phyloP scores from a whole-genome alignment of 2,888 invertebrate species.

The Bombyx huttoni region DNA sequence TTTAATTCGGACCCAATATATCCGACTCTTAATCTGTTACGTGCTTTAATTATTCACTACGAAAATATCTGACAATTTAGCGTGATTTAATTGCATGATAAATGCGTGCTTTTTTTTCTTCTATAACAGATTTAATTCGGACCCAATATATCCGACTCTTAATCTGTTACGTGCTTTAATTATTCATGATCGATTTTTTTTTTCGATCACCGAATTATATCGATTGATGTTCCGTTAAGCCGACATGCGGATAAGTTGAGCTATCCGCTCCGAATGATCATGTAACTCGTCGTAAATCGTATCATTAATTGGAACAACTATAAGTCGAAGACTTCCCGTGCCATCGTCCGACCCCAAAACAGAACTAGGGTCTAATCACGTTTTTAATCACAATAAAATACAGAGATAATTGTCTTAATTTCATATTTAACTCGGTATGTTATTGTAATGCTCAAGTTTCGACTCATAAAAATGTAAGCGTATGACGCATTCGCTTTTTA shows the following conservation, averaged over 20 bases:
- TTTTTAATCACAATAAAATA: background rate
- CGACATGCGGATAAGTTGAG: background rate
- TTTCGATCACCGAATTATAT: background rate
- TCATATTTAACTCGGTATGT: background rate
- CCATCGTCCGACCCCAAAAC: constrained; percentile 33
- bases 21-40: background rate
- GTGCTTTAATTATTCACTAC: background rate
- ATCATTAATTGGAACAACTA: constrained; percentile 25
- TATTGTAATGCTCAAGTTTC: background rate
- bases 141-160: no score
- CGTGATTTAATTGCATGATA: background rate
- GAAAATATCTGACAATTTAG: background rate
- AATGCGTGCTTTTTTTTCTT: background rate
- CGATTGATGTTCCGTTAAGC: background rate
- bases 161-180: background rate
- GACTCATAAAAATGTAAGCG: background rate
- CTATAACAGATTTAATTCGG: no score
- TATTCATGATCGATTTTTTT: background rate
- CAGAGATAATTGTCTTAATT: background rate
- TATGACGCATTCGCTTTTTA: constrained; percentile 4
- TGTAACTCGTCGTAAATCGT: constrained; percentile 26
- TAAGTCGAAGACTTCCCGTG: constrained; percentile 30
- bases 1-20: no score
- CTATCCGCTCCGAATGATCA: constrained; percentile 18
- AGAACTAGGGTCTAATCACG: constrained; percentile 1